phyloP scores from a whole-genome alignment of 2,113 vertebrate genomes.

The Ptychochromis oligacanthus region DNA sequence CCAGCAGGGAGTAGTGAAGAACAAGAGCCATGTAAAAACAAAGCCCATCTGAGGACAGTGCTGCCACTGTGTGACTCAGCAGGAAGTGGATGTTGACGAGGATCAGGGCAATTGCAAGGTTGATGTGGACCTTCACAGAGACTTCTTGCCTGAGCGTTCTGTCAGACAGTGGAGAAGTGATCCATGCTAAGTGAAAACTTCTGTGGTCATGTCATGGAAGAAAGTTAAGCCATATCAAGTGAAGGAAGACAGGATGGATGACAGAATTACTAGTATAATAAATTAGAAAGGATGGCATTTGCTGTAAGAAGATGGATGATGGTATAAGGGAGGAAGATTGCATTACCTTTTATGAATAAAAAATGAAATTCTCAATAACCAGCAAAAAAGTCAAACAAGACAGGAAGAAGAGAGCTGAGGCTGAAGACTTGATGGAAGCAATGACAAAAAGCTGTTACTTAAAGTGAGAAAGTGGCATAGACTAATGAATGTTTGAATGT shows the following conservation, averaged over 20 bases:
- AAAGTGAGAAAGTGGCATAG: rapidly evolving
- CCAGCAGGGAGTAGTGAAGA: slow-evolving; percentile 74
- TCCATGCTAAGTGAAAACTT: background rate
- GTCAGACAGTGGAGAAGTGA: background rate
- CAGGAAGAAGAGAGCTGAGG: background rate
- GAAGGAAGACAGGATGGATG: rapidly evolving
- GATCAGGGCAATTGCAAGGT: slow-evolving; percentile 59
- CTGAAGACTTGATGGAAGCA: background rate
- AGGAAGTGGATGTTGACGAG: slow-evolving; percentile 70
- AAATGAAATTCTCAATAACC: background rate
- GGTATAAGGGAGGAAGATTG: background rate
- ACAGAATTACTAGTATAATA: background rate
- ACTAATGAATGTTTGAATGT: background rate
- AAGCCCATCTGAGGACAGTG: background rate
- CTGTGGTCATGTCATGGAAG: background rate
- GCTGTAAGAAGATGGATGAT: background rate
- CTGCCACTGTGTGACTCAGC: slow-evolving; percentile 5
- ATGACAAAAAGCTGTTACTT: background rate
- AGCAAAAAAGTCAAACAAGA: background rate
- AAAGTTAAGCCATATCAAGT: background rate
- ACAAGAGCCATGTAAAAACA: slow-evolving; percentile 51
- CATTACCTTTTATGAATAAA: background rate
- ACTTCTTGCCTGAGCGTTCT: slow-evolving; percentile 47
- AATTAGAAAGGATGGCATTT: background rate
- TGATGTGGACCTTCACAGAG: slow-evolving; percentile 67